These are phyloP conservation scores for Plecturocebus donacophilus DNA, from an alignment of 2,113 vertebrate species.

Conservation along the genomic window DNA sequence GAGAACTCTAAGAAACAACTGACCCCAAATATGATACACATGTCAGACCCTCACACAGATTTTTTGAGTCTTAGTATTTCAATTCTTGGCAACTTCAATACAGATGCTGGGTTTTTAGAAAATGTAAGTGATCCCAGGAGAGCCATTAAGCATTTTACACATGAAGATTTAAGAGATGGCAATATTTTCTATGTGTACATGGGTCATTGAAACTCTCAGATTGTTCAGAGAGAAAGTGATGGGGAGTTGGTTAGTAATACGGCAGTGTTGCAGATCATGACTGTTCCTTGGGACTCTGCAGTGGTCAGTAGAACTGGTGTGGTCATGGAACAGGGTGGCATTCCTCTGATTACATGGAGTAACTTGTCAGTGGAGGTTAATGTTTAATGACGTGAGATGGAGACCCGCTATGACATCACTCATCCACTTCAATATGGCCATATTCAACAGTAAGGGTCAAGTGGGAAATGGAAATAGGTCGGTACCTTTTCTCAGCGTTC, in stretches of 20 bases:
- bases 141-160: conserved; percentile 87
- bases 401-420: conserved; percentile 87
- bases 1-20: conserved; percentile 92
- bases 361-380: conserved; percentile 91
- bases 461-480: conserved; percentile 88
- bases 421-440: conserved; percentile 89
- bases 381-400: conserved; percentile 84
- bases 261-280: conserved; percentile 90
- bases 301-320: conserved; percentile 89
- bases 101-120: conserved; percentile 92
- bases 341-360: conserved; percentile 83
- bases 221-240: conserved; percentile 92
- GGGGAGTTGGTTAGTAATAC: conserved; percentile 94
- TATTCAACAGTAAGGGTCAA: conserved; percentile 87
- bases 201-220: conserved; percentile 89
- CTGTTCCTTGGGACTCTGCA: conserved; percentile 88
- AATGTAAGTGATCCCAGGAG: conserved; percentile 85
- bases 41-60: conserved; percentile 90
- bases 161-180: conserved; percentile 86
- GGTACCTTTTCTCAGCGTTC: conserved; percentile 89
- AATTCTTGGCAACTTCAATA: conserved; percentile 91
- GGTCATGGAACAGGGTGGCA: conserved; percentile 86
- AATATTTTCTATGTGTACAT: conserved; percentile 90
- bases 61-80: conserved; percentile 85
- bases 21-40: conserved; percentile 86